Percentiles rank a stretch among this genome's conserved stretches.
Conservation (phyloP, 2,888 invertebrate species). For the Acleris sparsana region DNA sequence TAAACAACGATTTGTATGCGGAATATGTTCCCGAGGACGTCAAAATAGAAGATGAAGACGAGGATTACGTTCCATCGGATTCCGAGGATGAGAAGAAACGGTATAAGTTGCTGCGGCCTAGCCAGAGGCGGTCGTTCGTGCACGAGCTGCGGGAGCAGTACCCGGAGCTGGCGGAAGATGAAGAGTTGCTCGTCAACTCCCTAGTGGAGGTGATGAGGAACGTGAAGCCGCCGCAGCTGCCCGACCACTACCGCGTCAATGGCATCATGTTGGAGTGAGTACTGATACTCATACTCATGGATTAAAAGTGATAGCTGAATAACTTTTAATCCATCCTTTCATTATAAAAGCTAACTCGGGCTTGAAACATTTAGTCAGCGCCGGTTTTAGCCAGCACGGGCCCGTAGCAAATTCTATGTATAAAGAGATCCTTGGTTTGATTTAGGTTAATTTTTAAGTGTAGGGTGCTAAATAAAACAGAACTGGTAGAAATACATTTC, state of each 20-base stretch:
- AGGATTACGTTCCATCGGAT: conserved; percentile 20
- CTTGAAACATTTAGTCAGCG: too few species aligned
- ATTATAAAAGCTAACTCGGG: too few species aligned
- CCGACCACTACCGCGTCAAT: conserved; percentile 57
- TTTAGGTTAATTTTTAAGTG: too few species aligned
- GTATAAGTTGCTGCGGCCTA: conserved; percentile 44
- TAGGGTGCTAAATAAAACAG: too few species aligned
- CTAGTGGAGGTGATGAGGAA: conserved; percentile 62
- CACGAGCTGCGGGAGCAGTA: conserved; percentile 54
- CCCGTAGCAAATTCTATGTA: too few species aligned
- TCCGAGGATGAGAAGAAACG: conserved; percentile 20
- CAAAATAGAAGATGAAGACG: conserved; percentile 38
- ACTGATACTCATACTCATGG: too few species aligned
- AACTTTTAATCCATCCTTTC: background rate
- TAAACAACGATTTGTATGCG: conserved; percentile 29
- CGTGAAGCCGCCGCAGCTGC: conserved; percentile 56
- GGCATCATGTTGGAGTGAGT: conserved; percentile 60
- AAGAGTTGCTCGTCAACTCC: conserved; percentile 53
- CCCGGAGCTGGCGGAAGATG: conserved; percentile 55
- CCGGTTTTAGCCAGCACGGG: too few species aligned
- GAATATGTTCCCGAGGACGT: conserved; percentile 28
- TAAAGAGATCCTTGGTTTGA: too few species aligned
- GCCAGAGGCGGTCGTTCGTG: conserved; percentile 58
- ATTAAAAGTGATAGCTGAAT: too few species aligned
- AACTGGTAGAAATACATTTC: too few species aligned